Base-by-base conservation (phyloP, 1,140 invertebrate species). In the Drosophila dunni region DNA sequence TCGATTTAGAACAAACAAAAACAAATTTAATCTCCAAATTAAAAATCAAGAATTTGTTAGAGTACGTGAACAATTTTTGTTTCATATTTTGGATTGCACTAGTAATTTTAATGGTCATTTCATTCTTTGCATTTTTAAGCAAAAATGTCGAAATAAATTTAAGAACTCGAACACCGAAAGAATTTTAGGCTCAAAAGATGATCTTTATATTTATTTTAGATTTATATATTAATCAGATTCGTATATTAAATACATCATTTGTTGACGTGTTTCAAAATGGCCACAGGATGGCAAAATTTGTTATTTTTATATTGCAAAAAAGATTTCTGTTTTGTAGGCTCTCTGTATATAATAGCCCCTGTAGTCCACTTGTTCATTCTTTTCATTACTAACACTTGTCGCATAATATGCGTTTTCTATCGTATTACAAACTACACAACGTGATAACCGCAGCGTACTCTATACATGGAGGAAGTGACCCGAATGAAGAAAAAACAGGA, bases 401-500 rank as follows among this genome's bases (percentile, higher is more conserved):
- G 33, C 67, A 38, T 20, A 36, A 36, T 24, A n/a, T 29, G 40
- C 17, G 38, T 44, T 57, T 40, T 60, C 42, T 48, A 33, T 53
- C 33, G 40, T 38, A 38, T 50, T 34, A 24, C 10, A 53, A 34
- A 63, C 62, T 46, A 75, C 64, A 74, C 20, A 63, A 53, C 48
- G 44, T 63, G 57, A 48, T 40, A 78, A 61, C 29, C 81, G 15
- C 64, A 93, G 93, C 84, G 93, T 44, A 81, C 90, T 38, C 64
- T 93, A 11, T 93, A 93, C 51, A 91, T 89, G 65, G 91, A 92
- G 54, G 93, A 94, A 79, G 77, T 93, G n/a, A 90, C 90, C 4
- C 93, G 93, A 69, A 92, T 93, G 80, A 92, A 92, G 65, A 75
- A 81, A 29, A 93, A 93, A 78, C 86, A 92, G 68, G 91, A 92